phyloP scores from a whole-genome alignment of 2,113 vertebrate genomes.

The Bucco capensis region DNA sequence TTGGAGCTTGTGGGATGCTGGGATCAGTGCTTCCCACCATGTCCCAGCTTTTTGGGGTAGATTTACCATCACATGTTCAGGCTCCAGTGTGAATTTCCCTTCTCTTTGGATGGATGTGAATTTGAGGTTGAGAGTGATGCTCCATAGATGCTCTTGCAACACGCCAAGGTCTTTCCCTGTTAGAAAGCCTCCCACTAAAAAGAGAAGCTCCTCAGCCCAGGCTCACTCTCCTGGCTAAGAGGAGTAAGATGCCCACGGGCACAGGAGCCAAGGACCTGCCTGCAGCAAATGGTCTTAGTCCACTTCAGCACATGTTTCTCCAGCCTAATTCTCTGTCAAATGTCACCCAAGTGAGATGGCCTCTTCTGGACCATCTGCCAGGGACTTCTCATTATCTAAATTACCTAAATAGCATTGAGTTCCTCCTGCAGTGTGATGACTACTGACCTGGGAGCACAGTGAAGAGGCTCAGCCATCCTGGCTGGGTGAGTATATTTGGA shows the following conservation, averaged over 20 bases:
- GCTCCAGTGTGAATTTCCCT: not conserved
- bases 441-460: not conserved
- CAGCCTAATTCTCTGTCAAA: not conserved
- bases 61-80: not conserved
- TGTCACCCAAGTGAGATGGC: not conserved
- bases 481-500: not conserved
- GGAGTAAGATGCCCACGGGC: not conserved
- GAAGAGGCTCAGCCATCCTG: not conserved
- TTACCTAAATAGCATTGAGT: not conserved
- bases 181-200: not conserved
- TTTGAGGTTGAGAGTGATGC: not conserved
- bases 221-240: rapidly evolving
- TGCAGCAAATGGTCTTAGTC: not conserved
- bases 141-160: not conserved
- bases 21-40: not conserved
- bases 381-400: not conserved
- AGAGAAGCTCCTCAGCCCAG: not conserved
- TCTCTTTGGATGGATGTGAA: not conserved
- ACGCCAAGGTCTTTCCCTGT: not conserved
- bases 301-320: not conserved
- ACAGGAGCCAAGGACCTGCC: not conserved
- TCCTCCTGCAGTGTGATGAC: not conserved
- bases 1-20: not conserved
- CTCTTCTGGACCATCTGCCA: not conserved
- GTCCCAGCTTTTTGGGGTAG: not conserved